Conservation (phyloP, 2,888 invertebrate genomes). For the Drosophila cognata region DNA sequence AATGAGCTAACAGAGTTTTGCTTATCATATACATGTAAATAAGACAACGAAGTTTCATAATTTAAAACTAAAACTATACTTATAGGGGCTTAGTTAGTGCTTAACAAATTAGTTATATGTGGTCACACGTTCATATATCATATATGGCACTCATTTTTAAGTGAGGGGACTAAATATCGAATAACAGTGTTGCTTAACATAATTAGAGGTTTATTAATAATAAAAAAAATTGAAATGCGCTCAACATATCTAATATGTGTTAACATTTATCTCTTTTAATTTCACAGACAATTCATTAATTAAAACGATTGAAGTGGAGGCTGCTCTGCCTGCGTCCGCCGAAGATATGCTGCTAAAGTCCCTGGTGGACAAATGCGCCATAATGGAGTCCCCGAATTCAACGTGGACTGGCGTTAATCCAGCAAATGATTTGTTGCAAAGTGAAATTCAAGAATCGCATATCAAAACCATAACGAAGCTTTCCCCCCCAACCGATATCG, state of each 20-base stretch:
- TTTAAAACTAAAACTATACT: neutral
- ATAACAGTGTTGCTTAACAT: neutral
- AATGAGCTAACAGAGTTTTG: neutral
- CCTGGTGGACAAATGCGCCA: conserved; percentile 1
- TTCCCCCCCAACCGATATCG: neutral
- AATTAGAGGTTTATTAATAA: neutral
- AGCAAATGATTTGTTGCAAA: conserved; percentile 10
- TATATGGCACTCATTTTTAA: neutral
- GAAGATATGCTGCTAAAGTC: neutral
- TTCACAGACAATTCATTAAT: neutral
- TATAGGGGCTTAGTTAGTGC: neutral
- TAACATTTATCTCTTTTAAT: neutral
- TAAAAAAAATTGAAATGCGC: neutral
- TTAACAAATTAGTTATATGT: neutral
- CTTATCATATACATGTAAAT: neutral
- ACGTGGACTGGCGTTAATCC: neutral
- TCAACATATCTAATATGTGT: neutral
- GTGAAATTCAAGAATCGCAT: conserved; percentile 16
- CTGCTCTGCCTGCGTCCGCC: neutral
- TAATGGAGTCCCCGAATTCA: neutral
- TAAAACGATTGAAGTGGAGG: neutral
- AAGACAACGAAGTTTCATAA: too few species aligned
- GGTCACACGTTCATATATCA: too few species aligned
- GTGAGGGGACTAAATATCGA: neutral
- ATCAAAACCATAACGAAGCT: conserved; percentile 2